Evolutionary conservation across 2,113 vertebrate species (phyloP), one percentile per base, ranked within the genome.

Genomic region (Mellivora capensis): DNA sequence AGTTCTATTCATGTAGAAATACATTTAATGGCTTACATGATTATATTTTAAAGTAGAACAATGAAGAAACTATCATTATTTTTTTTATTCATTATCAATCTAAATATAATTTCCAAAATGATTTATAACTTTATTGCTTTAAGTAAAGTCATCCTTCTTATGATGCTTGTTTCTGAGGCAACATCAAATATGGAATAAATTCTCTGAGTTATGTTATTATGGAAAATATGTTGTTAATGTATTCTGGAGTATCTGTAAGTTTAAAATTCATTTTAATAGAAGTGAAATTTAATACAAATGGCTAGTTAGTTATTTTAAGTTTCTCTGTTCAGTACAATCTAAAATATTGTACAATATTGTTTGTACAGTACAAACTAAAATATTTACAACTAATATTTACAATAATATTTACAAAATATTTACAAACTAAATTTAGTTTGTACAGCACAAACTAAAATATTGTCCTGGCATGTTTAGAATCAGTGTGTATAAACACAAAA

Each of bases 211-310:
- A 64, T 47, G 29, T 74, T 86, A 64, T 49, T 88, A n/a, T 49
- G 9, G 82, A 91, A 69, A 47, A 59, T 11, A 47, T 20, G 14
- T 71, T 67, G 27, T 37, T 64, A 72, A 20, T 61, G 20, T 34
- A 62, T 95, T 94, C 5, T 52, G 25, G 25, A 76, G 4, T 74
- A 83, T 34, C 10, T 42, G 11, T n/a, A 93, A 54, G 21, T n/a
- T 54, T 82, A 90, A 94, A 47, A n/a, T 81, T 87, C 18, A 81
- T 95, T 80, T 85, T 74, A 84, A 94, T 44, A 74, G 10, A 84
- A 80, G 39, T 15, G 0, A 74, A 74, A 59, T 88, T 59, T 74
- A 59, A 39, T 76, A 89, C 37, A 89, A 76, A 76, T 76, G 52
- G 29, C 49, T 29, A 76, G 12, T 89, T 52, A 89, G 23, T 76